Evolutionary conservation across 2,797 vertebrate species (phyloP).

Genomic region (Acomys russatus): DNA sequence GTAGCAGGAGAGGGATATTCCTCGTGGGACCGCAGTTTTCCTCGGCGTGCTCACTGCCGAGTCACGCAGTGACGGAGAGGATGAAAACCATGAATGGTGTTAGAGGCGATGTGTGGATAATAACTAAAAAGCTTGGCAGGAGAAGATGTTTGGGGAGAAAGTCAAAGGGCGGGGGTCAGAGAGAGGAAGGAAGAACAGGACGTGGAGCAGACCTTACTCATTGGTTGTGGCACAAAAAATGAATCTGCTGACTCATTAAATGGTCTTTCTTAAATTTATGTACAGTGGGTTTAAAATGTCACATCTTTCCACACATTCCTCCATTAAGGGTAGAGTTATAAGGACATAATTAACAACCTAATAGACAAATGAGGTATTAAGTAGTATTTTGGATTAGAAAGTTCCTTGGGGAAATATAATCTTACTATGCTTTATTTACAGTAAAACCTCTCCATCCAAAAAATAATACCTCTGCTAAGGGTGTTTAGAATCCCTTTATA

Average conservation of each 20-base stretch:
- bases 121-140: not conserved
- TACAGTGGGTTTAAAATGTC: slow-evolving; percentile 57
- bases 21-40: not conserved
- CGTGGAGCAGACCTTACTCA: slow-evolving; percentile 26
- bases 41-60: not conserved
- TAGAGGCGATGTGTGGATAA: not conserved
- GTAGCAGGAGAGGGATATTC: not conserved
- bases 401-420: slow-evolving; percentile 70
- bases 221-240: slow-evolving; percentile 26
- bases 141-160: not conserved
- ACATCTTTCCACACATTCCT: slow-evolving; percentile 54
- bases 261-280: slow-evolving; percentile 23
- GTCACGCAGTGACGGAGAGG: not conserved
- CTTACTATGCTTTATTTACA: slow-evolving; percentile 70
- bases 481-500: slow-evolving; percentile 68
- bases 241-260: not conserved
- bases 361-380: slow-evolving; percentile 67
- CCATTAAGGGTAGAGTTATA: not conserved
- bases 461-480: slow-evolving; percentile 47
- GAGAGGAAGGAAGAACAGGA: not conserved
- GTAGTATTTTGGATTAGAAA: slow-evolving; percentile 60
- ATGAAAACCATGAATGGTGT: slow-evolving; percentile 25
- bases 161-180: not conserved
- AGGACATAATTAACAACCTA: slow-evolving; percentile 58
- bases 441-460: slow-evolving; percentile 70